A percentile compares a stretch with the other conserved stretches of the same genome.
Evolutionary conservation across 2,888 invertebrate genomes (phyloP).

Genomic region (Phalera bucephala): DNA sequence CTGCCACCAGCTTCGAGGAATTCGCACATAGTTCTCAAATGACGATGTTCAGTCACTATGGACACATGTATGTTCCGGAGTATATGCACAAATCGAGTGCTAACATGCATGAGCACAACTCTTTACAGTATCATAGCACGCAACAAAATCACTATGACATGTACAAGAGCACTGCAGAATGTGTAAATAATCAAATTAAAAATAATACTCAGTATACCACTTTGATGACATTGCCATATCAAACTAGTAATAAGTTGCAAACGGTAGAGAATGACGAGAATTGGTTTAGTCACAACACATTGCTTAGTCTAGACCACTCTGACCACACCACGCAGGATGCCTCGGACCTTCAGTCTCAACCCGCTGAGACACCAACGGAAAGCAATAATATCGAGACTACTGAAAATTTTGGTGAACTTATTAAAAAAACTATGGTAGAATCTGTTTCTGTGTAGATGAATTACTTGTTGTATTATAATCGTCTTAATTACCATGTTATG

Average conservation of each 20-base stretch:
- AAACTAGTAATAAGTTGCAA: constrained; percentile 86
- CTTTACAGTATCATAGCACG: constrained; percentile 60
- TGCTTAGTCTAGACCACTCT: constrained; percentile 63
- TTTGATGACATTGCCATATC: constrained; percentile 85
- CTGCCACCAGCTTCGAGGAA: constrained; percentile 77
- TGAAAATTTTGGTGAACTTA: constrained; percentile 95
- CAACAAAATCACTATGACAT: constrained; percentile 66
- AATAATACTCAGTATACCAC: constrained; percentile 85
- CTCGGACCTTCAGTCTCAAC: constrained; percentile 41
- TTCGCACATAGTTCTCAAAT: constrained; percentile 80
- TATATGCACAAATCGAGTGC: constrained; percentile 65
- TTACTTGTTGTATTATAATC: constrained; percentile 72
- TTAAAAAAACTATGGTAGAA: constrained; percentile 96
- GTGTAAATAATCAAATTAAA: constrained; percentile 73
- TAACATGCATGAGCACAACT: constrained; percentile 53
- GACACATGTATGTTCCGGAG: constrained; percentile 72
- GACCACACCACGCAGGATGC: constrained; percentile 66
- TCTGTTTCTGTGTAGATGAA: constrained; percentile 90
- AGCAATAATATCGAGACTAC: constrained; percentile 53
- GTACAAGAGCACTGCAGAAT: constrained; percentile 65
- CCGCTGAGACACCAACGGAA: constrained; percentile 41
- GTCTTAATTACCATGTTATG: constrained; percentile 70
- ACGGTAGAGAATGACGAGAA: constrained; percentile 79
- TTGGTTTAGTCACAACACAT: constrained; percentile 75
- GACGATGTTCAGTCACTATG: constrained; percentile 78